These are phyloP conservation scores for Colossoma macropomum DNA, from an alignment of 2,113 vertebrate genomes.

Conservation along the genomic window DNA sequence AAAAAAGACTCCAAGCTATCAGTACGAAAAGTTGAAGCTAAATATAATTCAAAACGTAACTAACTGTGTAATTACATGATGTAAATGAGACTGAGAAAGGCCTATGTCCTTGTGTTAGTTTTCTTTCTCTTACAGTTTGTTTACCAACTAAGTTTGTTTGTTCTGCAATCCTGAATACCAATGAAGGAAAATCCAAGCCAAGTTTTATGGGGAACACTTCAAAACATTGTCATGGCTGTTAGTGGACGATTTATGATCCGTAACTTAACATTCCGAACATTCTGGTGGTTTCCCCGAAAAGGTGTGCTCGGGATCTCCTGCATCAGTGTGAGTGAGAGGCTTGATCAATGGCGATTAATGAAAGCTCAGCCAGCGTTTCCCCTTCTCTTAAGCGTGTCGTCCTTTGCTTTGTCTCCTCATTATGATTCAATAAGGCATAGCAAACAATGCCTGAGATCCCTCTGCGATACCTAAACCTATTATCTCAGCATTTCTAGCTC, in stretches of 20 bases:
- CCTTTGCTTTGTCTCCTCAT: constrained; percentile 58
- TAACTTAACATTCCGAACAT: background rate
- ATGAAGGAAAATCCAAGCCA: background rate
- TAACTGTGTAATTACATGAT: too few species aligned
- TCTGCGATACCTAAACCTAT: constrained; percentile 63
- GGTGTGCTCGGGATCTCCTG: constrained; percentile 26
- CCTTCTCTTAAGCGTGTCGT: constrained; percentile 33
- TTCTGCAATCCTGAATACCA: background rate
- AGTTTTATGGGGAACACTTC: background rate
- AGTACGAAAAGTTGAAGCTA: too few species aligned
- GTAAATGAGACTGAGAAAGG: too few species aligned
- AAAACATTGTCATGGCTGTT: background rate
- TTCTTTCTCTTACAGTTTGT: background rate
- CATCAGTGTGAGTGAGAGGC: background rate
- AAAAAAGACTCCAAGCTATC: too few species aligned
- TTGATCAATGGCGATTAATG: constrained; percentile 56
- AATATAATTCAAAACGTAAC: too few species aligned
- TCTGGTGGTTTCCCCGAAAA: background rate
- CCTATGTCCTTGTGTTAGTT: too few species aligned
- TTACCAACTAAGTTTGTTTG: background rate
- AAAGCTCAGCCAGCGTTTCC: constrained; percentile 43
- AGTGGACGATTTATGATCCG: background rate
- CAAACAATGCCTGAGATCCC: constrained; percentile 63
- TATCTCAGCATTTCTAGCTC: constrained; percentile 64
- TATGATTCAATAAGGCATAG: constrained; percentile 64